Evolutionary conservation across 2,888 invertebrate species (phyloP), one percentile per base, ranked within the genome.

Genomic region (Tethea ocularis): DNA sequence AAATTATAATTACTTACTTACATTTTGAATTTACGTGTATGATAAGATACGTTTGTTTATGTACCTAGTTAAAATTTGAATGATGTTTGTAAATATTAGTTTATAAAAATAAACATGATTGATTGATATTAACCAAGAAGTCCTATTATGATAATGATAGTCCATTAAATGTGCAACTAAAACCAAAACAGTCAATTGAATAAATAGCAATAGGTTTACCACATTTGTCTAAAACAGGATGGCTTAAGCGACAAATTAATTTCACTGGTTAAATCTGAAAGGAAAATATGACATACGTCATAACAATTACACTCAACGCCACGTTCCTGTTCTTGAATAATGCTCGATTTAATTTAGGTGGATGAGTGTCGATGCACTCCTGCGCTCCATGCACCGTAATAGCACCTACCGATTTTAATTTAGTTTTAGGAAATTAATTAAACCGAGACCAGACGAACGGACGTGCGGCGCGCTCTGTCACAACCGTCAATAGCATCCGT

Each of bases 401-500:
- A 71, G 80, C 69, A 75, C 71, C 73, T 72, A 76, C 78, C 82
- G 83, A 88, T 89, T 89, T 85, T 87, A 88, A 88, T 85, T 86
- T 85, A 87, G 86, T 87, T 88, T n/a, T 86, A 84, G 80, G 82
- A 83, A 82, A 91, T 89, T 89, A 90, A 91, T 91, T 89, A 88
- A 89, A 77, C 77, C 70, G 72, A 72, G 75, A 72, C 64, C 69
- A 73, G 71, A 72, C 72, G 82, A 75, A 75, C 78, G 78, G 73
- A 72, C 78, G 79, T 66, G 71, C 75, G 69, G 71, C 65, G 69
- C 72, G 80, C 78, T 84, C 82, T 83, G 84, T 89, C 88, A 88
- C 77, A 83, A 80, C 76, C 86, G 89, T 91, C 89, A 89, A 75
- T 80, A 74, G 74, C 91, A 91, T 78, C 87, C 86, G 88, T 76